Evolutionary conservation across 2,888 invertebrate genomes (phyloP).

Genomic region (Cacoxenus indagator): DNA sequence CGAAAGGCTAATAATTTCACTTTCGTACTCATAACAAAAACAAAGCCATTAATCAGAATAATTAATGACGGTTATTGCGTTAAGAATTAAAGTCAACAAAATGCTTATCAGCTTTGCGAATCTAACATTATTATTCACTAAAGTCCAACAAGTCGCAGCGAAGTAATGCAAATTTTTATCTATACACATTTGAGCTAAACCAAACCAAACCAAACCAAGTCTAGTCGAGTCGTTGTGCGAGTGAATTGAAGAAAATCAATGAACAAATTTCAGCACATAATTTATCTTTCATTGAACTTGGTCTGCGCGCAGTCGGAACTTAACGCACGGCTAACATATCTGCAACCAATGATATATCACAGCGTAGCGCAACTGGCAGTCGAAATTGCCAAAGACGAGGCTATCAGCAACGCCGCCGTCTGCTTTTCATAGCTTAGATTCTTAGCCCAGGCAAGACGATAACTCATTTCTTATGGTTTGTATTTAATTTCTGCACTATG

Average conservation of each 20-base stretch:
- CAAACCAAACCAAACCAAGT: neutral
- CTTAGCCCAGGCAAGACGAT: neutral
- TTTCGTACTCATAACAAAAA: neutral
- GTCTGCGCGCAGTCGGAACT: neutral
- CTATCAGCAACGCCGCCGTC: neutral
- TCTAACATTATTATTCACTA: constrained; percentile 26
- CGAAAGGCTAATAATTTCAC: constrained; percentile 5
- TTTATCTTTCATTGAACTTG: constrained; percentile 2
- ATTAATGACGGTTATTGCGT: constrained; percentile 57
- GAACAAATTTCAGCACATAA: constrained; percentile 13
- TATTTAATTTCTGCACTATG: constrained; percentile 5
- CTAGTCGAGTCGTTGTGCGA: neutral
- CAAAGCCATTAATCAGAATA: constrained; percentile 55
- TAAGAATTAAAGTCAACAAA: constrained; percentile 47
- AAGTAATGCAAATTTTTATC: neutral
- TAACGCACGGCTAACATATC: neutral
- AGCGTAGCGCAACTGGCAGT: neutral
- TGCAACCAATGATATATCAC: neutral
- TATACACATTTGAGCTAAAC: no score
- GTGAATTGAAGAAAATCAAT: constrained; percentile 15
- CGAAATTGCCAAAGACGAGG: neutral
- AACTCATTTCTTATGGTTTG: constrained; percentile 10
- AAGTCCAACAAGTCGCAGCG: constrained; percentile 39
- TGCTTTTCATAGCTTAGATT: neutral
- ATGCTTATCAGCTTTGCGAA: constrained; percentile 53